phyloP scores from a whole-genome alignment of 2,888 invertebrate genomes.

The Phasia obesa region DNA sequence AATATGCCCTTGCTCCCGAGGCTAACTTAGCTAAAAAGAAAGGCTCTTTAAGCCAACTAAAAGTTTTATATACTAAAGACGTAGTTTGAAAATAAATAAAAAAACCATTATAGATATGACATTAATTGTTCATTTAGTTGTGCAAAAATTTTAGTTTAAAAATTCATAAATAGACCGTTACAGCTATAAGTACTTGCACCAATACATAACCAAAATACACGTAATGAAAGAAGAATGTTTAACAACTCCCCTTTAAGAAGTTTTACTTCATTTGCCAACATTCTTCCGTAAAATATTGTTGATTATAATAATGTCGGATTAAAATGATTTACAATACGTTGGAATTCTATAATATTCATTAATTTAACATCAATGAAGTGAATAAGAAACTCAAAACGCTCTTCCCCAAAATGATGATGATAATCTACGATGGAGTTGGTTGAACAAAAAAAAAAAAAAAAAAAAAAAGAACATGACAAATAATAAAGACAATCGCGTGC shows the following conservation, averaged over 20 bases:
- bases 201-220: slow-evolving; percentile 4
- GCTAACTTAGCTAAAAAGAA: too few species aligned
- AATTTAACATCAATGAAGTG: slow-evolving; percentile 60
- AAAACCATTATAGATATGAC: slow-evolving; percentile 8
- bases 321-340: slow-evolving; percentile 70
- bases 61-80: too few species aligned
- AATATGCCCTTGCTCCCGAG: too few species aligned
- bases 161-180: background rate
- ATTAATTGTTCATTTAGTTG: slow-evolving; percentile 24
- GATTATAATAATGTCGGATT: slow-evolving; percentile 69
- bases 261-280: slow-evolving; percentile 48
- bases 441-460: background rate
- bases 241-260: slow-evolving; percentile 30
- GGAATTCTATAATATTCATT: slow-evolving; percentile 67
- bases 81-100: background rate
- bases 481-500: slow-evolving; percentile 66
- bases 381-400: slow-evolving; percentile 17
- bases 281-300: slow-evolving; percentile 57
- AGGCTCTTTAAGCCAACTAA: too few species aligned
- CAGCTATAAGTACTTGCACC: background rate
- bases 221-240: slow-evolving; percentile 12
- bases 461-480: slow-evolving; percentile 26
- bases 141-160: slow-evolving; percentile 17
- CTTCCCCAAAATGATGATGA: slow-evolving; percentile 34
- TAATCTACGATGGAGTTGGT: slow-evolving; percentile 17